Evolutionary conservation across 1,140 invertebrate genomes (phyloP), one percentile per base, ranked within the genome.

Genomic region (Aradophagus sp.): DNA sequence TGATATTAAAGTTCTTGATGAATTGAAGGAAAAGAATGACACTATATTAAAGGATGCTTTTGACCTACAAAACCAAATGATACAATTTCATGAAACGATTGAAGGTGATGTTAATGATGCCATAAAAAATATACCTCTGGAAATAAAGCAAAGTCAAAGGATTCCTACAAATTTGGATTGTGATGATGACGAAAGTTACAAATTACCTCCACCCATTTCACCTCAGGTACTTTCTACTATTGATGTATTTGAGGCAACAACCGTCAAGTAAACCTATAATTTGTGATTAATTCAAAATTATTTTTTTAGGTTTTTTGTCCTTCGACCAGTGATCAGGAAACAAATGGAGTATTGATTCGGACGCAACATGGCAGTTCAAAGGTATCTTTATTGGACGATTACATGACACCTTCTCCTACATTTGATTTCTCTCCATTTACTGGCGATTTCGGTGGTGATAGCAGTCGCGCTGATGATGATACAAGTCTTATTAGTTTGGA

Each of bases 101-200:
- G 85, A 87, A 12, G 84, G 88, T 12, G 89, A 91, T 79, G 90
- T 94, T 5, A 84, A 88, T 36, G 86, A 87, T 11, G 89, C 92
- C 1, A 80, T 93, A 20, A 84, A 87, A 11, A 88, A 90, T 65
- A 92, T 91, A 0, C 93, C 93, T 0, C 83, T 95, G 2, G 88
- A 89, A 20, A 89, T 95, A 50, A 90, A 89, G 67, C 90, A 90
- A 5, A 88, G 89, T 72, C 78, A 86, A 20, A 91, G 90, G 75
- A 87, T 90, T 12, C 89, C 90, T n/a, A 85, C 88, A n/a, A 80
- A 88, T 74, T 78, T 90, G 14, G 88, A 89, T 45, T 84, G 83
- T 26, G 87, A 88, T 26, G 85, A 88, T 74, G 84, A 86, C 71
- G 76, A 86, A 83, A 73, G 78, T 71, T 82, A 80, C 26, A 79